phyloP scores from a whole-genome alignment of 2,888 invertebrate genomes.

The Megastigmus dorsalis region DNA sequence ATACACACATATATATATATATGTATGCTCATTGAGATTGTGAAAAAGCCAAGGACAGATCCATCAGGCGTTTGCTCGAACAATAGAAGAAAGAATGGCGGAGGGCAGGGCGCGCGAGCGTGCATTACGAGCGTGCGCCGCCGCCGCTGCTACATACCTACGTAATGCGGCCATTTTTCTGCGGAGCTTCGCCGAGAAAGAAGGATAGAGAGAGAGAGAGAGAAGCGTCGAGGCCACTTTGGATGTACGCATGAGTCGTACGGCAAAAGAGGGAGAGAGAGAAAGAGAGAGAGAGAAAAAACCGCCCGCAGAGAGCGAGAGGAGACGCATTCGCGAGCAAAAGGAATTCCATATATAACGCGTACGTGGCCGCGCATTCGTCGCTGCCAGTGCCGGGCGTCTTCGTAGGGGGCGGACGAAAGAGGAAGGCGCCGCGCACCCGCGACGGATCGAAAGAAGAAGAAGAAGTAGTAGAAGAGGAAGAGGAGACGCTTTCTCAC shows the following conservation, averaged over 20 bases:
- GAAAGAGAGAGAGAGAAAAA: neutral
- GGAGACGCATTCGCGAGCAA: neutral
- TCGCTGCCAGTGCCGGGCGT: conserved; percentile 27
- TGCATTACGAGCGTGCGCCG: neutral
- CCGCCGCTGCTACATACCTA: no score
- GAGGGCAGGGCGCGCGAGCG: neutral
- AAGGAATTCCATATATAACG: conserved; percentile 34
- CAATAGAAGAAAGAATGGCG: neutral
- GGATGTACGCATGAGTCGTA: conserved; percentile 42
- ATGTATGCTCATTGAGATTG: no score
- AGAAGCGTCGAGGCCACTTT: conserved; percentile 21
- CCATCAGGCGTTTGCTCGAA: no score
- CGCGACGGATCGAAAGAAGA: conserved; percentile 39
- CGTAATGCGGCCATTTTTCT: conserved; percentile 41
- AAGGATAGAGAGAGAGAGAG: neutral
- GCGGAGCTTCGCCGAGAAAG: neutral
- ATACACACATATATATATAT: no score
- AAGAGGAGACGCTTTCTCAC: conserved; percentile 35
- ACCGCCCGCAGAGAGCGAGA: neutral
- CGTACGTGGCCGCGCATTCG: conserved; percentile 55
- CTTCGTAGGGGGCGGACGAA: conserved; percentile 39
- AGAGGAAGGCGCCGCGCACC: conserved; percentile 5
- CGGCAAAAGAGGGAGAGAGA: neutral
- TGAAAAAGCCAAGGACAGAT: no score
- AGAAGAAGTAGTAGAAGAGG: neutral